Evolutionary conservation across 2,888 invertebrate genomes (phyloP), one percentile per base, ranked within the genome.

Genomic region (Allacma fusca): DNA sequence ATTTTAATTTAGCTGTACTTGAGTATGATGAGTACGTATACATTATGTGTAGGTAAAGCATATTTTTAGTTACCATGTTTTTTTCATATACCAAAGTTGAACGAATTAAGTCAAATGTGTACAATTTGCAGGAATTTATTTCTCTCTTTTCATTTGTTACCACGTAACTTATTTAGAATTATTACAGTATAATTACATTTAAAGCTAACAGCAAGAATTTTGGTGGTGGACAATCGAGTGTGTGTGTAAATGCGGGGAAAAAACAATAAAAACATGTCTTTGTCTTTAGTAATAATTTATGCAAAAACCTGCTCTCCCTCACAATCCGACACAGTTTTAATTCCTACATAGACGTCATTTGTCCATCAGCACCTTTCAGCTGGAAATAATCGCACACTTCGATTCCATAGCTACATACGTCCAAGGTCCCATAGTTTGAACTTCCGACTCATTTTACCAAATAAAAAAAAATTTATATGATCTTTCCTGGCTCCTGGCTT

Each of bases 61-160:
- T 50, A 50, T 50, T 50, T 50, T 50, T 50, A 50, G 50, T 50
- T 50, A 50, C 34, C 34, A 34, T 69, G 40, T 69, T 69, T 77
- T 44, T 71, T 77, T 77, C 71, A 77, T 43, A 76, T 76, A 77
- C 76, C 76, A 77, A 77, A 77, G 76, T 77, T 77, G 71, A 77
- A 77, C 23, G 44, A 77, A 44, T 77, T 71, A 77, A 77, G 76
- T 77, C 76, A 77, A 77, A 69, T 71, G 76, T 76, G 70, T 65
- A 77, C 76, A 71, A 71, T 70, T 59, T 70, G 64, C 70, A 44
- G 64, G 59, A 70, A 57, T 62, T 65, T 44, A n/a, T 29, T 70
- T 69, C 59, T 59, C 40, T 62, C 21, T 74, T 24, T 62, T 62
- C 23, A 62, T 62, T 23, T 62, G 26, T 62, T 62, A 62, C 23